Base-by-base conservation (phyloP, 2,888 invertebrate species). In the Drosophila infuscata region DNA sequence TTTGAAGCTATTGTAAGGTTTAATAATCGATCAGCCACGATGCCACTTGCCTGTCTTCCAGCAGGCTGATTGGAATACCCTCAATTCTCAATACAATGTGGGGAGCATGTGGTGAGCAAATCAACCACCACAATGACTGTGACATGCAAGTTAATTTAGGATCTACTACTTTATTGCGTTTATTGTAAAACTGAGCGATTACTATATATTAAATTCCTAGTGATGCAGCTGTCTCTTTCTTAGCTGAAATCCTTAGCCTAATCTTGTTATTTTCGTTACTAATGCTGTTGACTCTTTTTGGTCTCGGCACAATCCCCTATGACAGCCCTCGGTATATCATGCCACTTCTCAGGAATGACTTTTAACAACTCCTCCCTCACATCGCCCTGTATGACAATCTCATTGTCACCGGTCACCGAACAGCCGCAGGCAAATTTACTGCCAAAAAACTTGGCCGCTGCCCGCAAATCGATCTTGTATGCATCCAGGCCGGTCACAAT, bases 1-100 rank as follows among this genome's bases (percentile, higher is more conserved):
- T 93, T 94, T 98, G 75, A 98, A 97, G 93, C 94, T 98, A 64
- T 95, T 96, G 92, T 98, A 94, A 80, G 49, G 48, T 57, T 54
- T 9, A 17, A 32, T 17, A 33, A 25, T 48, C 46, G 20, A 33
- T 56, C 54, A 38, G 29, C 54, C 12, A 17, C 29, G 54, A 38
- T 38, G 29, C 36, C 36, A 36, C 36, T n/a, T 54, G 54, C 54
- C 29, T 29, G 36, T 25, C 25, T 25, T 25, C 36, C 36, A 60
- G 25, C 58, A 61, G 52, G 30, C 49, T 33, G 6, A 59, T 63
- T 65, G 41, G 61, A 48, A 51, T 15, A 32, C 38, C 61, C 58
- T 57, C 32, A 70, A 74, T 58, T 73, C 68, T 68, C 70, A 60
- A 65, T 77, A 69, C 81, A 82, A 81, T 83, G 74, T 63, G 70